Percentiles rank a stretch among this genome's conserved stretches.
These are phyloP conservation scores for Limnodromus scolopaceus DNA, from an alignment of 2,797 vertebrate genomes.

Conservation along the genomic window DNA sequence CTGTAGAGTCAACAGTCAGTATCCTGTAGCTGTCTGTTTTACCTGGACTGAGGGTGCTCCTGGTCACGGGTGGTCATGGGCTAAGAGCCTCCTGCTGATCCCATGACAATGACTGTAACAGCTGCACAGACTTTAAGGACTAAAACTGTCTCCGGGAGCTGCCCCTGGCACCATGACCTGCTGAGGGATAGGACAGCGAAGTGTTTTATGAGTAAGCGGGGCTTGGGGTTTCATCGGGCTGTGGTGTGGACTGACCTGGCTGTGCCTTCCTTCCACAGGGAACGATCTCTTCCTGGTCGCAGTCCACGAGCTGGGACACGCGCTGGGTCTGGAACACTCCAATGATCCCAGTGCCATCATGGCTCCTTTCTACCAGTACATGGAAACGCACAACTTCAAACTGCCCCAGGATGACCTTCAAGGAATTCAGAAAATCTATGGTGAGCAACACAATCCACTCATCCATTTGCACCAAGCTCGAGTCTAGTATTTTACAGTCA, in stretches of 20 bases:
- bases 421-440: slow-evolving; percentile 98
- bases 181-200: background rate
- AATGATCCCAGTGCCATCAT: slow-evolving; percentile 97
- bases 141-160: background rate
- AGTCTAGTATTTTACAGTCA: background rate
- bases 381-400: slow-evolving; percentile 98
- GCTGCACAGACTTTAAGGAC: background rate
- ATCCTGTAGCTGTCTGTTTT: background rate
- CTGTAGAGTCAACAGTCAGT: background rate
- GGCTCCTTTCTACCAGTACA: slow-evolving; percentile 99
- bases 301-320: slow-evolving; percentile 94
- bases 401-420: slow-evolving; percentile 96
- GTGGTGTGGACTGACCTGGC: background rate
- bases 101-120: background rate
- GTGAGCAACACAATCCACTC: slow-evolving; percentile 68
- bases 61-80: background rate
- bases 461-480: background rate
- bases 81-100: background rate
- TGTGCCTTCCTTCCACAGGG: slow-evolving; percentile 77
- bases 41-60: background rate
- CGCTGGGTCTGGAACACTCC: slow-evolving; percentile 94
- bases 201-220: background rate
- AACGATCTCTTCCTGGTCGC: slow-evolving; percentile 97
- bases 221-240: background rate
- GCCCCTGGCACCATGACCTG: background rate